Base-by-base conservation (phyloP, 1,140 invertebrate genomes). In the Mya arenaria region DNA sequence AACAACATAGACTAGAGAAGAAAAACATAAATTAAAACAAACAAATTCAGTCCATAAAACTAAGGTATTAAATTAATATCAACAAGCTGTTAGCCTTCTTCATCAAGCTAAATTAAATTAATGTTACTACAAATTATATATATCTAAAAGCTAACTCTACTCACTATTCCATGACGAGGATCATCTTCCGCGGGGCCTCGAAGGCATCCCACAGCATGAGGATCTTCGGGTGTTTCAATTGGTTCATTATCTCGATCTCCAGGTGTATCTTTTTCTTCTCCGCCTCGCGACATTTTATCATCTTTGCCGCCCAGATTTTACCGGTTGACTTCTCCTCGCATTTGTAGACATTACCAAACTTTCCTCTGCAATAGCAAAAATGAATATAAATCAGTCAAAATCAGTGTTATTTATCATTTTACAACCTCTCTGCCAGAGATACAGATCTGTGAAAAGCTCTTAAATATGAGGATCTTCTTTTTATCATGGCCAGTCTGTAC, bases 211-310 rank as follows among this genome's bases (percentile, higher is more conserved):
- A 98, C 2, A 99, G 93, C 90, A 99, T 98, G 85, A 99, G 98
- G n/a, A 99, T 94, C 93, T 99, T 99, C 55, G 96, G 96, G 94
- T 99, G 99, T 93, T 99, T 97, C 5, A 99, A 92, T 90, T 98
- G 97, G 92, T 99, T 99, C 99, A 99, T 99, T 56, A 99, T 98
- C 89, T 99, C 97, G 79, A 99, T 99, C 94, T 99, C 99, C 88
- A 98, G 97, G 81, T 97, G 95, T 63, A 99, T 98, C 92, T 99
- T 98, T 94, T 96, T 96, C 39, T 96, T 95, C 87, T 98, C 97
- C 1, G 41, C 39, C 44, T 98, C 97, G 88, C 98, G 79, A 81
- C 89, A 90, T 73, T n/a, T 98, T 85, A 99, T 98, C 91, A 99
- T 99, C 93, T 99, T 99, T 34, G 98, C 99, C 0, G 99, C 99